phyloP scores from a whole-genome alignment of 2,888 invertebrate species.

The Euspilapteryx auroguttella region DNA sequence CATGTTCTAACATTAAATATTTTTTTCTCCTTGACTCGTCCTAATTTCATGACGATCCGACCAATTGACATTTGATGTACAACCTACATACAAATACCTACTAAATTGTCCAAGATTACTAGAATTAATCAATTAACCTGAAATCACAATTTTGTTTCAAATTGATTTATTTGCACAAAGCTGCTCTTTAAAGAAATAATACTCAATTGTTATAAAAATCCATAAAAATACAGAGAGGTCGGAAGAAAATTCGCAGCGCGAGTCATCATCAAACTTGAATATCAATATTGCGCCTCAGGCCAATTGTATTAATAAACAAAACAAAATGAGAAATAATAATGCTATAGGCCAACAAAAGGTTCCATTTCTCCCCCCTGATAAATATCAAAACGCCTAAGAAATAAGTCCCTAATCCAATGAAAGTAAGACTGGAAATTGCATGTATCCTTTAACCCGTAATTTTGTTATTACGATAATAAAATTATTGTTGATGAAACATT shows the following conservation, averaged over 20 bases:
- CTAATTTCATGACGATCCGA: too few relatives aligned
- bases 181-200: constrained; percentile 32
- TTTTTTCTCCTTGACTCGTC: too few relatives aligned
- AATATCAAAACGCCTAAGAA: constrained; percentile 30
- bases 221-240: constrained; percentile 46
- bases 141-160: too few relatives aligned
- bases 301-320: constrained; percentile 63
- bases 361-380: constrained; percentile 58
- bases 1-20: too few relatives aligned
- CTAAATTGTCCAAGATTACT: too few relatives aligned
- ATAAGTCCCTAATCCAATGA: constrained; percentile 29
- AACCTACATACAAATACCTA: too few relatives aligned
- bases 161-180: too few relatives aligned
- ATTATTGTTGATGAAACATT: constrained; percentile 61
- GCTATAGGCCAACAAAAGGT: constrained; percentile 61
- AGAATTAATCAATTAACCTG: too few relatives aligned
- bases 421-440: constrained; percentile 42
- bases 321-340: constrained; percentile 63
- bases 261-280: constrained; percentile 61
- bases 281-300: constrained; percentile 61
- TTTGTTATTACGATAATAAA: constrained; percentile 61
- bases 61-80: too few relatives aligned
- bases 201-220: constrained; percentile 37
- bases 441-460: constrained; percentile 43
- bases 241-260: constrained; percentile 39